These are phyloP conservation scores for Hyla sarda DNA, from an alignment of 2,113 vertebrate species.

Conservation along the genomic window DNA sequence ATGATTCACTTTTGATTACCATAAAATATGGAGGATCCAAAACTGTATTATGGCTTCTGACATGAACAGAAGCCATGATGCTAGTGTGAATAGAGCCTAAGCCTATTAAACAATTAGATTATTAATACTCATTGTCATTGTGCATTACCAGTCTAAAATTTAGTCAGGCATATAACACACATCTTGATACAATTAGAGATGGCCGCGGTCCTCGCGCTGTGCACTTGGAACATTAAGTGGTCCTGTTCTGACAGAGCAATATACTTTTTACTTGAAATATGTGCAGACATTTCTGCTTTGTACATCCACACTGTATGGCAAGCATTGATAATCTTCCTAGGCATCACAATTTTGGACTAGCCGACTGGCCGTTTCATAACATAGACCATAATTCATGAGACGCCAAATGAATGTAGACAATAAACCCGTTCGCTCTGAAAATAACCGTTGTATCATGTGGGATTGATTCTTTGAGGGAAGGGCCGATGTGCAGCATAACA, in stretches of 20 bases:
- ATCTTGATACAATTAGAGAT: conserved; percentile 53
- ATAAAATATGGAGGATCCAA: no score
- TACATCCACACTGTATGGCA: conserved; percentile 34
- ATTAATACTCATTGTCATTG: no score
- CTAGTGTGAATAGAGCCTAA: background rate
- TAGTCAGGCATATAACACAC: conserved; percentile 31
- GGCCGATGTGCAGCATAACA: background rate
- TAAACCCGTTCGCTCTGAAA: conserved; percentile 35
- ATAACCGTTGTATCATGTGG: conserved; percentile 27
- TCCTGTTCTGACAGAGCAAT: conserved; percentile 28
- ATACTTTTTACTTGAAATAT: conserved; percentile 28
- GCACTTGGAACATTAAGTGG: conserved; percentile 26
- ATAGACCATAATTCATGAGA: conserved; percentile 37
- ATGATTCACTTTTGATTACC: no score
- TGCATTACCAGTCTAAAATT: background rate
- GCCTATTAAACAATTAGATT: background rate
- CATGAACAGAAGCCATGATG: background rate
- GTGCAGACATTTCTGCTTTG: conserved; percentile 32
- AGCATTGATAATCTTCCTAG: conserved; percentile 20
- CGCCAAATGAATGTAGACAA: conserved; percentile 26
- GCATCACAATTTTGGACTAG: conserved; percentile 3
- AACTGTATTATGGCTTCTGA: background rate
- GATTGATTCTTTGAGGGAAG: conserved; percentile 1
- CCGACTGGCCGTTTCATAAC: background rate
- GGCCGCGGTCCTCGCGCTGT: background rate